A percentile compares a stretch with the other conserved stretches of the same genome.
Conservation (phyloP, 2,797 vertebrate species). For the Galago senegalensis region DNA sequence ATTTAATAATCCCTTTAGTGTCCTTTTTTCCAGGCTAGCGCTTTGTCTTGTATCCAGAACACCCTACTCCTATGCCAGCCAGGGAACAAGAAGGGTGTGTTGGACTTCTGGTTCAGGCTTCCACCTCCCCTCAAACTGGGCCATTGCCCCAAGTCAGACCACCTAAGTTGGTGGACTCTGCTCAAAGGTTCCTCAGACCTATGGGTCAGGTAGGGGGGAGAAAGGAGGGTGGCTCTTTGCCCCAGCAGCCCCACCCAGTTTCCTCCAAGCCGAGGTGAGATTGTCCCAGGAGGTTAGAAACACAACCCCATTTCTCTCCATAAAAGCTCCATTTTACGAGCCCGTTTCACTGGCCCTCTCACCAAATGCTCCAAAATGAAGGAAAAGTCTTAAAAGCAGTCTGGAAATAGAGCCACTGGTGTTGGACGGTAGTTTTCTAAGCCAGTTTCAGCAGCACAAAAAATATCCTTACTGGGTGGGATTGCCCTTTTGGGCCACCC, state of each 20-base stretch:
- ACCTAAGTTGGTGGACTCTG: neutral
- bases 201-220: neutral
- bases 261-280: neutral
- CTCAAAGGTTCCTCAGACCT: rapidly evolving
- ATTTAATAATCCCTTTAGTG: constrained; percentile 30
- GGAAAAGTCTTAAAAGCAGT: constrained; percentile 73
- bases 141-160: constrained; percentile 2
- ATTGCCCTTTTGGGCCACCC: constrained; percentile 26
- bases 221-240: neutral
- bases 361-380: constrained; percentile 80
- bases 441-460: neutral
- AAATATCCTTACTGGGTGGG: constrained; percentile 37
- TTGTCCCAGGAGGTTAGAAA: constrained; percentile 63
- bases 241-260: constrained; percentile 33
- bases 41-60: neutral
- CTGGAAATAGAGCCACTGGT: constrained; percentile 67
- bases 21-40: neutral
- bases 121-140: neutral
- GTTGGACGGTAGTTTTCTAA: constrained; percentile 62
- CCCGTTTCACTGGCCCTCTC: constrained; percentile 66
- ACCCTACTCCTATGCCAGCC: neutral
- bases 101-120: neutral
- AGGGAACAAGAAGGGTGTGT: neutral
- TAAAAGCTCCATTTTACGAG: constrained; percentile 82
- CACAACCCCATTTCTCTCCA: constrained; percentile 64